phyloP scores from a whole-genome alignment of 37 sponge, comb jelly and placozoan species.

The Halichondria panicea region DNA sequence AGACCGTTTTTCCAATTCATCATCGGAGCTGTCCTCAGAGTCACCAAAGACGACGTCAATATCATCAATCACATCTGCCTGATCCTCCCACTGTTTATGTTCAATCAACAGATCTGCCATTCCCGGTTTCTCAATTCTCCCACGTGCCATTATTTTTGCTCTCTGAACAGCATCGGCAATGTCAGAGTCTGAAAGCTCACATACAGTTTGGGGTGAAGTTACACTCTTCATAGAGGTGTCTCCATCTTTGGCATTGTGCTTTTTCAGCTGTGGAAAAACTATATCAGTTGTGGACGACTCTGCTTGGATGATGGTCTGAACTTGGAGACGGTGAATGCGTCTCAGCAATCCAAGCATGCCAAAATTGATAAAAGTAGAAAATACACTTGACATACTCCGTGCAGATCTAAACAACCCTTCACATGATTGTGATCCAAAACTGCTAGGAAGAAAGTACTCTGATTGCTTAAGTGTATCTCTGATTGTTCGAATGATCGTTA shows the following conservation, averaged over 20 bases:
- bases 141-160: conserved; percentile 13
- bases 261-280: conserved; percentile 14
- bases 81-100: too few relatives aligned
- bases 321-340: conserved; percentile 43
- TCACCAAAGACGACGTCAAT: too few relatives aligned
- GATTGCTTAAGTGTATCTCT: background rate
- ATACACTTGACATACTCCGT: conserved; percentile 43
- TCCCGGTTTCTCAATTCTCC: conserved; percentile 12
- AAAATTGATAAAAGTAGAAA: conserved; percentile 57
- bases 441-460: conserved; percentile 43
- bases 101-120: conserved; percentile 21
- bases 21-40: too few relatives aligned
- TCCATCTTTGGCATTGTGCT: conserved; percentile 17
- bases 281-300: conserved; percentile 18
- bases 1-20: too few relatives aligned
- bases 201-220: background rate
- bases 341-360: conserved; percentile 51
- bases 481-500: conserved; percentile 23
- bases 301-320: conserved; percentile 22
- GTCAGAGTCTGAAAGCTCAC: background rate
- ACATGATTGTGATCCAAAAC: conserved; percentile 59
- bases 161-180: conserved; percentile 19
- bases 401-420: conserved; percentile 56
- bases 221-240: background rate
- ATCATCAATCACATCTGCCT: conserved; percentile 11